phyloP scores from a whole-genome alignment of 2,888 invertebrate genomes.

The Parnassius smintheus region DNA sequence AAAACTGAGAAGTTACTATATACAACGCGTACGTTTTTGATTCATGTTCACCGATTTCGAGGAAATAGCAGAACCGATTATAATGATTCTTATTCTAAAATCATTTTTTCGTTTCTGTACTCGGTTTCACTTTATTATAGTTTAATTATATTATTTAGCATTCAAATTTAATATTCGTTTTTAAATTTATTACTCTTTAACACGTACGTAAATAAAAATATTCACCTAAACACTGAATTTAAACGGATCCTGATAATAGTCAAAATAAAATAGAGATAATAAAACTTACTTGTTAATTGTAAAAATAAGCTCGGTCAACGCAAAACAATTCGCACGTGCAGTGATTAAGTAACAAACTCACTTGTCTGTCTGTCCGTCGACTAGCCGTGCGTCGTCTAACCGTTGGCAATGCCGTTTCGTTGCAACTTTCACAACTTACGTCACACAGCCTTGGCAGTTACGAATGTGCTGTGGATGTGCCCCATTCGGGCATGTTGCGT shows the following conservation, averaged over 20 bases:
- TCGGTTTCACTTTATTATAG: no score
- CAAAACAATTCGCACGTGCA: conserved; percentile 9
- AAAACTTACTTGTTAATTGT: conserved; percentile 8
- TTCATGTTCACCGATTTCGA: no score
- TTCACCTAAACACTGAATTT: no score
- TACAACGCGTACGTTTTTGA: no score
- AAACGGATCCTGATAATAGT: not conserved
- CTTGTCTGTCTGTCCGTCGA: conserved; percentile 34
- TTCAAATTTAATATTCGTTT: no score
- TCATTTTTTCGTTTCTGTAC: no score
- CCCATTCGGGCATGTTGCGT: conserved; percentile 25
- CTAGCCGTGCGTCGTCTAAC: conserved; percentile 39
- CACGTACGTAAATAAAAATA: no score
- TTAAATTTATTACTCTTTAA: no score
- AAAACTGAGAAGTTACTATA: no score
- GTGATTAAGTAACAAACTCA: conserved; percentile 36
- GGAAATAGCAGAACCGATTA: no score
- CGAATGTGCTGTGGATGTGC: conserved; percentile 40
- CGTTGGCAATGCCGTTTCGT: conserved; percentile 34
- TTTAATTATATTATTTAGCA: no score
- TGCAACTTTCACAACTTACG: conserved; percentile 71
- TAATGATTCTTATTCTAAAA: no score
- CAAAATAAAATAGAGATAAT: not conserved
- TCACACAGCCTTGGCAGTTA: conserved; percentile 68
- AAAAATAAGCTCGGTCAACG: not conserved